phyloP scores from a whole-genome alignment of 2,888 invertebrate species.

The Ochlodes sylvanus region DNA sequence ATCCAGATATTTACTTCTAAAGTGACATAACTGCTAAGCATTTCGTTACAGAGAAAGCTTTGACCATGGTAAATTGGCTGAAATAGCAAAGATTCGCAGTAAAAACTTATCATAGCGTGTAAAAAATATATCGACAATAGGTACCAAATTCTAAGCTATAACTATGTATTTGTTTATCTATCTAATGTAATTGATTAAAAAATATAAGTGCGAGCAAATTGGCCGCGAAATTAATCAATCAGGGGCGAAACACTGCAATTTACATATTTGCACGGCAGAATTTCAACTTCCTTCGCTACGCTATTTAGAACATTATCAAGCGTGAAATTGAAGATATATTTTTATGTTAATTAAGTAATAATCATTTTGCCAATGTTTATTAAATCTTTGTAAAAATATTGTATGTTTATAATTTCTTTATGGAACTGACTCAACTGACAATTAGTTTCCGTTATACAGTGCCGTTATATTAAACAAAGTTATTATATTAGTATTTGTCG shows the following conservation, averaged over 20 bases:
- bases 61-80: not conserved
- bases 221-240: constrained; percentile 40
- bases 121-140: not conserved
- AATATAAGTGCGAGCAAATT: constrained; percentile 27
- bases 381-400: not conserved
- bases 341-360: not conserved
- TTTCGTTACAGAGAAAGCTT: not conserved
- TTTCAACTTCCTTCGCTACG: constrained; percentile 42
- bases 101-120: not conserved
- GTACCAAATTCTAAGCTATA: not conserved
- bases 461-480: not conserved
- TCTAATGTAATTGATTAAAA: constrained; percentile 18
- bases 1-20: too few species aligned
- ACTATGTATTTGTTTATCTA: not conserved
- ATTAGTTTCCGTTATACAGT: not conserved
- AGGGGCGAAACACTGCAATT: constrained; percentile 44
- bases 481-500: too few species aligned
- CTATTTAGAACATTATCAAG: constrained; percentile 20
- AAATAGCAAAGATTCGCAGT: not conserved
- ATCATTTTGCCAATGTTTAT: not conserved
- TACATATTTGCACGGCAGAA: constrained; percentile 47
- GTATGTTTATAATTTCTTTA: not conserved
- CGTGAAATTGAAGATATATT: constrained; percentile 24
- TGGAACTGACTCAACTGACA: not conserved
- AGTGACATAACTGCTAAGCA: not conserved